These are phyloP conservation scores for Pocillopora damicornis DNA, from an alignment of 64 coral and sea anemone genomes.

Conservation along the genomic window DNA sequence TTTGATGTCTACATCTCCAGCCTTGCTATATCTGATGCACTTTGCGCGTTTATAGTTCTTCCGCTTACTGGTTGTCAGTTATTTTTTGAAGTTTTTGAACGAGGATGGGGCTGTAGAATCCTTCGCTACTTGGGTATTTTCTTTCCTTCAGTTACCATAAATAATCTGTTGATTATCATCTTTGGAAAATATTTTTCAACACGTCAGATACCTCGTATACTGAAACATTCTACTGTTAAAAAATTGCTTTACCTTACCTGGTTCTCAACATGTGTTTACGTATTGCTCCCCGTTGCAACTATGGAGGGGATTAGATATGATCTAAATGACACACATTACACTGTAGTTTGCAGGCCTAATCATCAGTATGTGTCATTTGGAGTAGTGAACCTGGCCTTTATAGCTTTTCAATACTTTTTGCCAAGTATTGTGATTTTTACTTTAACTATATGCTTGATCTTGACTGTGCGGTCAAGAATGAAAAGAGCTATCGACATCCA, in stretches of 20 bases:
- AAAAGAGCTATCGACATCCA: background rate
- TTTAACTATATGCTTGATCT: background rate
- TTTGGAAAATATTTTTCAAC: slow-evolving; percentile 22
- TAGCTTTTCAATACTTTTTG: background rate
- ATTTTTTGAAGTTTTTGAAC: background rate
- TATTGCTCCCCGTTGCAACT: background rate
- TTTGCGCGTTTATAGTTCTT: background rate
- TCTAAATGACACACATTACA: slow-evolving; percentile 1
- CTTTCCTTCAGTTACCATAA: slow-evolving; percentile 28
- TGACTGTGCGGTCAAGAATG: background rate
- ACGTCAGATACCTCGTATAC: background rate
- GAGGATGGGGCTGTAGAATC: slow-evolving; percentile 6
- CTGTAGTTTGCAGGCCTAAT: background rate
- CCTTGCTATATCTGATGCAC: slow-evolving; percentile 1
- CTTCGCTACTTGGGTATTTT: background rate
- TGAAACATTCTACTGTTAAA: background rate
- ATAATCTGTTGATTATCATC: slow-evolving; percentile 28
- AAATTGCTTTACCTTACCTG: background rate
- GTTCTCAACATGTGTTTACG: background rate
- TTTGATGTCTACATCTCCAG: background rate
- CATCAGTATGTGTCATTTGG: background rate
- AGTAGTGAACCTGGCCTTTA: background rate
- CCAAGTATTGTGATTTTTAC: background rate
- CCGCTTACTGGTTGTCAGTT: background rate
- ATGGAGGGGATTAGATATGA: background rate